A percentile compares a stretch with the other conserved stretches of the same genome.
These are phyloP conservation scores for Propsilocerus akamusi DNA, from an alignment of 1,140 invertebrate species.

Conservation along the genomic window DNA sequence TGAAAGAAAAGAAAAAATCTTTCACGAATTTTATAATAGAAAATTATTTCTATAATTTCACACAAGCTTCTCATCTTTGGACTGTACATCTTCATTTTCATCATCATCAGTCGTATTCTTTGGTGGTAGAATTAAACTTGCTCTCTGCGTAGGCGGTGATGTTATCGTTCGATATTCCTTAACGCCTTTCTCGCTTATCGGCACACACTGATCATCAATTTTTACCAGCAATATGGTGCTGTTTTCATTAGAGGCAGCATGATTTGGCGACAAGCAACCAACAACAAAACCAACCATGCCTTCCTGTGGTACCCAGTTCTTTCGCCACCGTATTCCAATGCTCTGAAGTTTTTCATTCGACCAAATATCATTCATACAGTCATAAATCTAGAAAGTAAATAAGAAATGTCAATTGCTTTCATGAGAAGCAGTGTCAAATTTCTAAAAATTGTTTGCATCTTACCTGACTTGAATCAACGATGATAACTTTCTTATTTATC, in stretches of 20 bases:
- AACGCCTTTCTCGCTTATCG: constrained; percentile 76
- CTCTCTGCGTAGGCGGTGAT: neutral
- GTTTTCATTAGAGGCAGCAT: constrained; percentile 75
- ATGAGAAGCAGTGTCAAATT: neutral
- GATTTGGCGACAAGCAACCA: constrained; percentile 79
- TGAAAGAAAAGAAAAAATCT: no score
- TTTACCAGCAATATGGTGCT: constrained; percentile 84
- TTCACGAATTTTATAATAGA: no score
- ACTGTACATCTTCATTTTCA: neutral
- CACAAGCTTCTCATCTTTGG: neutral
- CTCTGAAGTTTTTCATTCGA: constrained; percentile 72
- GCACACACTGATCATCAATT: constrained; percentile 72
- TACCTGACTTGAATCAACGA: constrained; percentile 33
- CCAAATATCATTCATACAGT: constrained; percentile 86
- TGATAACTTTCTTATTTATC: constrained; percentile 33
- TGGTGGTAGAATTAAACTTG: neutral
- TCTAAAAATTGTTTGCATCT: neutral
- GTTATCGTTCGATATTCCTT: constrained; percentile 32
- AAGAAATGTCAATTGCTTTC: neutral
- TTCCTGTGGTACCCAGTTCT: constrained; percentile 68
- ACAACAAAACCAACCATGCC: constrained; percentile 86
- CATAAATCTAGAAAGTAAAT: constrained; percentile 40
- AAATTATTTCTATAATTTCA: no score
- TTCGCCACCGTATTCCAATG: constrained; percentile 65
- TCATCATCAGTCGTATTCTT: neutral